A percentile compares a stretch with the other conserved stretches of the same genome.
phyloP scores from a whole-genome alignment of 2,888 invertebrate species.

The Dynastes maya region DNA sequence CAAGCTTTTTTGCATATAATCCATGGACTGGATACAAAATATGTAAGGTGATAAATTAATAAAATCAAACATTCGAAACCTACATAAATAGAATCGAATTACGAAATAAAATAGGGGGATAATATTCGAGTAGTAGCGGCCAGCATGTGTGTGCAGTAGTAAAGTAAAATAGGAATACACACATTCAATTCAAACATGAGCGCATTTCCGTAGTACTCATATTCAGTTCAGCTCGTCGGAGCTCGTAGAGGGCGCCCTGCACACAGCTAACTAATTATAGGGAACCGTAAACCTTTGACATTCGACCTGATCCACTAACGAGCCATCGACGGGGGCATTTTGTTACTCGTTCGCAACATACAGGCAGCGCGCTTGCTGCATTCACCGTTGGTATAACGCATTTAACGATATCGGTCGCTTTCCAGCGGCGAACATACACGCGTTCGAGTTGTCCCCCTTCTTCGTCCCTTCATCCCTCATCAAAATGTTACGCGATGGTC shows the following conservation, averaged over 20 bases:
- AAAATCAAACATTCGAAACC: slow-evolving; percentile 20
- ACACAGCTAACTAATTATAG: slow-evolving; percentile 70
- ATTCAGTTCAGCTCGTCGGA: slow-evolving; percentile 41
- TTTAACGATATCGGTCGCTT: slow-evolving; percentile 49
- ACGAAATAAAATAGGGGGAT: slow-evolving; percentile 23
- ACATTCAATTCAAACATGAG: background rate
- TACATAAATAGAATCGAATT: slow-evolving; percentile 26
- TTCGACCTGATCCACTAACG: slow-evolving; percentile 71
- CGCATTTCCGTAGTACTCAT: slow-evolving; percentile 1
- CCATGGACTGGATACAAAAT: background rate
- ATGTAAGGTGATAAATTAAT: slow-evolving; percentile 22
- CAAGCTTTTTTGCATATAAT: too few relatives aligned
- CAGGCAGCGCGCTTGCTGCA: slow-evolving; percentile 36
- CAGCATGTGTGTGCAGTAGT: too few relatives aligned
- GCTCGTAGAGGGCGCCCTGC: slow-evolving; percentile 58
- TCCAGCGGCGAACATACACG: slow-evolving; percentile 46
- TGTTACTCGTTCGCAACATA: slow-evolving; percentile 61
- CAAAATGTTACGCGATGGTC: background rate
- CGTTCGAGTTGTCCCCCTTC: background rate
- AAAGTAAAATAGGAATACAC: background rate
- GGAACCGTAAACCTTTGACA: slow-evolving; percentile 72
- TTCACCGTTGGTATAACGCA: background rate
- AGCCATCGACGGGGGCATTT: slow-evolving; percentile 67
- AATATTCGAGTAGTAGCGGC: background rate
- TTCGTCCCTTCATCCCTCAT: background rate